phyloP scores from a whole-genome alignment of 92 coral and sea anemone genomes.

The Porites lobata region DNA sequence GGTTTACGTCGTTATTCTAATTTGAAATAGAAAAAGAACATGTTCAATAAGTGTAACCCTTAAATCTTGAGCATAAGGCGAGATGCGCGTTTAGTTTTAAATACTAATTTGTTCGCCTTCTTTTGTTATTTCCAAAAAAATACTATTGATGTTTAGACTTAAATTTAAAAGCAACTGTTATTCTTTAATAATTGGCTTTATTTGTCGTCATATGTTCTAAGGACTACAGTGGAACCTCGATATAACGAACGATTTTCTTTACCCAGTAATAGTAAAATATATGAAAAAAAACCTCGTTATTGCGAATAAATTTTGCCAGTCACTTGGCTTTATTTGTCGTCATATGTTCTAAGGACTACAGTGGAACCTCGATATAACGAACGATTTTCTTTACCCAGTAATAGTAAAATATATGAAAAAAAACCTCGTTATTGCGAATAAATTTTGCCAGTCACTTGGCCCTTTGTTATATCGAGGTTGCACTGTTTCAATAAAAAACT shows the following conservation, averaged over 20 bases:
- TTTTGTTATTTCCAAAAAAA: too few species aligned
- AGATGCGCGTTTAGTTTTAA: not conserved
- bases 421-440: too few species aligned
- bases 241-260: too few species aligned
- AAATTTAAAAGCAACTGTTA: conserved; percentile 2
- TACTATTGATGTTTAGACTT: not conserved
- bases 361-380: too few species aligned
- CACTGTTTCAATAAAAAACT: too few species aligned
- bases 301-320: too few species aligned
- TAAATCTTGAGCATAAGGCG: not conserved
- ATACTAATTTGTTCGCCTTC: not conserved
- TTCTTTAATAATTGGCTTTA: not conserved
- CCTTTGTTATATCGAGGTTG: too few species aligned
- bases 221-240: not conserved
- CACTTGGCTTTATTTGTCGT: not conserved
- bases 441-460: too few species aligned
- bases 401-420: too few species aligned
- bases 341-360: not conserved
- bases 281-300: too few species aligned
- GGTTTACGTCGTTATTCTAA: not conserved
- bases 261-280: too few species aligned
- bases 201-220: not conserved
- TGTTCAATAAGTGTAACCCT: not conserved
- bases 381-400: too few species aligned
- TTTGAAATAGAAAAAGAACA: not conserved